Conservation (phyloP, 1,140 invertebrate genomes). For the Bombus polaris region DNA sequence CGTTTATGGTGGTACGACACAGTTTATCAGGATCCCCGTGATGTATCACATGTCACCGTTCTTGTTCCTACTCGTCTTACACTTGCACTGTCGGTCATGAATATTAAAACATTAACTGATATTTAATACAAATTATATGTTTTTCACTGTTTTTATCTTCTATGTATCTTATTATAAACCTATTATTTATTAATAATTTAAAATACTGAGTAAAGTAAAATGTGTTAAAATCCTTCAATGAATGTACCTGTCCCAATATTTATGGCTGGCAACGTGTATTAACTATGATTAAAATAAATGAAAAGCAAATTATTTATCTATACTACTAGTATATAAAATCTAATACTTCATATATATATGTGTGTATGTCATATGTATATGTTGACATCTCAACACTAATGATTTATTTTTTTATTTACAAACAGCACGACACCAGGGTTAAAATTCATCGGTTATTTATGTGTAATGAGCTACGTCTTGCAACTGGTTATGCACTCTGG, state of each 20-base stretch:
- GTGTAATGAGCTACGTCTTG: background rate
- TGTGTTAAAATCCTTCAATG: too few species aligned
- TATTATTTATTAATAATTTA: too few species aligned
- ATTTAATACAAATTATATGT: background rate
- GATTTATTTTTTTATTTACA: background rate
- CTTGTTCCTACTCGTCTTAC: background rate
- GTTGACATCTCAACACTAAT: background rate
- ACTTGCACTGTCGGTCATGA: background rate
- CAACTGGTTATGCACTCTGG: background rate
- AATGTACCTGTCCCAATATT: too few species aligned
- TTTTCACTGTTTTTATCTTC: too few species aligned
- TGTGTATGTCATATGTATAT: background rate
- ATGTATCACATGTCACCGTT: background rate
- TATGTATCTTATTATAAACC: too few species aligned
- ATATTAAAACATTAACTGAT: background rate
- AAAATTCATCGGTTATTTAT: background rate
- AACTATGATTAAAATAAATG: background rate
- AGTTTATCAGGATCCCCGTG: background rate
- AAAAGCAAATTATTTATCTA: background rate
- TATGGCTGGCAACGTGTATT: background rate
- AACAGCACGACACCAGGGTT: background rate
- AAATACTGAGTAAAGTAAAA: too few species aligned
- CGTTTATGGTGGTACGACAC: conserved; percentile 40
- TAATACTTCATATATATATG: too few species aligned
- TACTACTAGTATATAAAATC: background rate